Conservation (phyloP, 2,113 vertebrate species). For the Poeciliopsis turrubarensis region DNA sequence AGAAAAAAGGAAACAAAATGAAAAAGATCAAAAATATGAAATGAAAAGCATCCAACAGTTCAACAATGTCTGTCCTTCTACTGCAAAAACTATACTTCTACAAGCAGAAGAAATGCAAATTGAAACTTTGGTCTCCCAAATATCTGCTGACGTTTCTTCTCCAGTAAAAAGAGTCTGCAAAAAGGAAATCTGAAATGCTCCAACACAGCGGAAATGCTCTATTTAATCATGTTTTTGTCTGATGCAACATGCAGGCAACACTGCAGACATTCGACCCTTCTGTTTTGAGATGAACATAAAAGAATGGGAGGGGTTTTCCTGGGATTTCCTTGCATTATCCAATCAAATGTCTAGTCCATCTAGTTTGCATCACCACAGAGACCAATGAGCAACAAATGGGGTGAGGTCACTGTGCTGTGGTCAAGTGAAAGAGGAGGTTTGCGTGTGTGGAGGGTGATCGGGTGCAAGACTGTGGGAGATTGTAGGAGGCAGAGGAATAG, state of each 20-base stretch:
- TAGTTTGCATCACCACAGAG: conserved; percentile 17
- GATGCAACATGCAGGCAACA: conserved; percentile 81
- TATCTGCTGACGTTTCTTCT: conserved; percentile 33
- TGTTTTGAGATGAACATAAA: conserved; percentile 68
- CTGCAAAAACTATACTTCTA: conserved; percentile 23
- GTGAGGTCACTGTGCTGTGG: conserved; percentile 51
- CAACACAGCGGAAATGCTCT: conserved; percentile 56
- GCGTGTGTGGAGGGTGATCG: conserved; percentile 21
- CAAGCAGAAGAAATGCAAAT: conserved; percentile 27
- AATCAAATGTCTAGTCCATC: conserved; percentile 52
- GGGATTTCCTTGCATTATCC: conserved; percentile 68
- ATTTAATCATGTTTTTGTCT: conserved; percentile 78
- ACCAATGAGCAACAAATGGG: conserved; percentile 57
- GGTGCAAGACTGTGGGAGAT: conserved; percentile 31
- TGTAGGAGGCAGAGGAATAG: conserved; percentile 39
- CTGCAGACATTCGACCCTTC: conserved; percentile 70
- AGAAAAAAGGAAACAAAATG: neutral
- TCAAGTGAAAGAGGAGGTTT: neutral
- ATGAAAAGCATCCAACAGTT: conserved; percentile 59
- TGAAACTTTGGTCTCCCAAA: conserved; percentile 9
- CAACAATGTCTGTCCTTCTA: conserved; percentile 8
- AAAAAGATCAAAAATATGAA: conserved; percentile 37
- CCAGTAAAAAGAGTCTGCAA: conserved; percentile 27
- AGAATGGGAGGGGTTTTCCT: conserved; percentile 55
- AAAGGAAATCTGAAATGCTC: conserved; percentile 48